Conservation (phyloP, 92 coral and sea anemone genomes). For the Hydrozoanthus gracilis region DNA sequence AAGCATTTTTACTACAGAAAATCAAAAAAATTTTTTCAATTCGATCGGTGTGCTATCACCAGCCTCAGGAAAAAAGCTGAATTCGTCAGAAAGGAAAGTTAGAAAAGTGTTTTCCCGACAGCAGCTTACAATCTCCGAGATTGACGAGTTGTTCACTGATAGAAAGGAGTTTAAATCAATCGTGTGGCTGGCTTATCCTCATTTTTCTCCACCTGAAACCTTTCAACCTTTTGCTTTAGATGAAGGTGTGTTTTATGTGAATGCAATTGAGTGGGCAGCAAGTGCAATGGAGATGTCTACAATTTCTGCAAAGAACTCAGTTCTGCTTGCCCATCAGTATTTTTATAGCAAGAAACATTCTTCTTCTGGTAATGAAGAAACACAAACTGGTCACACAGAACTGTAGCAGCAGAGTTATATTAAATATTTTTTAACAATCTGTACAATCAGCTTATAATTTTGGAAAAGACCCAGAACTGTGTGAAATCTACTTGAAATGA, state of each 20-base stretch:
- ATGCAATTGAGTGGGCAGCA: conserved; percentile 93
- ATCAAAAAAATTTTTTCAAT: conserved; percentile 82
- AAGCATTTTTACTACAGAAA: conserved; percentile 80
- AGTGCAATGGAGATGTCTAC: conserved; percentile 99
- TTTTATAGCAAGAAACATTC: conserved; percentile 14
- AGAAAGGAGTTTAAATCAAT: conserved; percentile 51
- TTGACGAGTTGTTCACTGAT: conserved; percentile 62
- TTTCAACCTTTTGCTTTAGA: conserved; percentile 89
- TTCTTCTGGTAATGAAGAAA: background rate
- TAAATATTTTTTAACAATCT: too few relatives aligned
- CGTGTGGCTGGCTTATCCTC: conserved; percentile 93
- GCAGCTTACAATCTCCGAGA: conserved; percentile 61
- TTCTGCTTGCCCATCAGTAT: conserved; percentile 78
- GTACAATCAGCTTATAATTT: too few relatives aligned
- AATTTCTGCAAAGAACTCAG: conserved; percentile 89
- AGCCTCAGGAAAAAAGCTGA: conserved; percentile 58
- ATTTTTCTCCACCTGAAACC: conserved; percentile 80
- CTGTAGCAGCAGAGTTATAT: conserved; percentile 20
- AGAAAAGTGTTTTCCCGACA: conserved; percentile 88
- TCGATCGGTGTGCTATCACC: conserved; percentile 79
- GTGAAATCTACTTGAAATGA: too few relatives aligned
- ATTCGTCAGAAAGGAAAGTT: conserved; percentile 52
- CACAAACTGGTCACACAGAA: conserved; percentile 37
- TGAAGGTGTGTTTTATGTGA: conserved; percentile 93
- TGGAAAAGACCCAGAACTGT: too few relatives aligned